These are phyloP conservation scores for Piprites chloris DNA, from an alignment of 2,113 vertebrate genomes.

Conservation along the genomic window DNA sequence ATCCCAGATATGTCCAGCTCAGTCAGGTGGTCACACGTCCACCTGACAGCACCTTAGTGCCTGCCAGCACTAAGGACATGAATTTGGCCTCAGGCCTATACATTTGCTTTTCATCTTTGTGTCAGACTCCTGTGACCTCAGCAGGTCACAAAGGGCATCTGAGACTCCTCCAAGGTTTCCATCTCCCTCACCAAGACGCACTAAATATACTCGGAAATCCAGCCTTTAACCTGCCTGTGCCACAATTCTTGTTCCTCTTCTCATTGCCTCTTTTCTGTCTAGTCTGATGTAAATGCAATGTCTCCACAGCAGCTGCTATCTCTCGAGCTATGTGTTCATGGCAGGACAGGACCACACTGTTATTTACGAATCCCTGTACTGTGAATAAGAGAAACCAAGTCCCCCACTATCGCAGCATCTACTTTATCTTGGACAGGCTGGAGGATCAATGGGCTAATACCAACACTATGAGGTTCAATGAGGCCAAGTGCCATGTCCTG, in stretches of 20 bases:
- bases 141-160: not conserved
- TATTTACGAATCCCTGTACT: not conserved
- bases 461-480: not conserved
- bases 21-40: fast-evolving
- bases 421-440: not conserved
- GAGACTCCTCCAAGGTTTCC: not conserved
- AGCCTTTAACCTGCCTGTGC: not conserved
- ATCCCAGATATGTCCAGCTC: not conserved
- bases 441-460: not conserved
- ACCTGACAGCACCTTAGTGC: too few species aligned
- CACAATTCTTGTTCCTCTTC: not conserved
- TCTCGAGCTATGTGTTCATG: not conserved
- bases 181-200: not conserved
- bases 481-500: not conserved
- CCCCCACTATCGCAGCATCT: not conserved
- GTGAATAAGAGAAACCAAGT: not conserved
- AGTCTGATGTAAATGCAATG: not conserved
- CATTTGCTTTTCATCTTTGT: not conserved
- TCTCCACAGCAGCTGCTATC: not conserved
- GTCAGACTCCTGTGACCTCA: fast-evolving
- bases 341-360: not conserved
- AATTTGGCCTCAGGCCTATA: not conserved
- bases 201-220: not conserved
- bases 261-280: not conserved
- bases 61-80: fast-evolving